Percentiles rank a stretch among this genome's conserved stretches.
Conservation (phyloP, 1,140 invertebrate genomes). For the Drosophila lacteicornis region DNA sequence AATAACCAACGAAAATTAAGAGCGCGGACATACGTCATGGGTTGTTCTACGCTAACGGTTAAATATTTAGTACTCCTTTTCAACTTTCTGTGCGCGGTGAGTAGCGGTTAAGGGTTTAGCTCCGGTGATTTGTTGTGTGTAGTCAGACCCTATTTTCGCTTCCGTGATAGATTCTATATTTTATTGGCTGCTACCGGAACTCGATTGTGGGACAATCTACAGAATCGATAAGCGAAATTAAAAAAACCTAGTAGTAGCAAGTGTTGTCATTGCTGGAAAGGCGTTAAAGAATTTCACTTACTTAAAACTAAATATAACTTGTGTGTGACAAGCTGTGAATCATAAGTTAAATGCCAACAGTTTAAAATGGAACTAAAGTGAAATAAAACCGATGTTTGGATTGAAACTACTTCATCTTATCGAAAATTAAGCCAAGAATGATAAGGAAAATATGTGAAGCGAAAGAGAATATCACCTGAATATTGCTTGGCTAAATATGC, state of each 20-base stretch:
- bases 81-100: conserved; percentile 67
- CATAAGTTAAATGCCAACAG: too few species aligned
- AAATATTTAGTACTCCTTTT: conserved; percentile 70
- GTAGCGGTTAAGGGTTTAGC: conserved; percentile 22
- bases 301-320: too few species aligned
- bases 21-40: conserved; percentile 44
- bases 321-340: too few species aligned
- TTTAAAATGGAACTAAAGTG: too few species aligned
- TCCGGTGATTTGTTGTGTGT: background rate
- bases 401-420: background rate
- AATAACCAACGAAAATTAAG: background rate
- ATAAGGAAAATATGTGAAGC: background rate
- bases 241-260: background rate
- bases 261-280: too few species aligned
- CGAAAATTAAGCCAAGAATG: background rate
- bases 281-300: too few species aligned
- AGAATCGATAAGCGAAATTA: background rate
- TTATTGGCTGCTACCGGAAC: background rate
- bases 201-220: background rate
- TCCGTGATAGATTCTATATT: background rate
- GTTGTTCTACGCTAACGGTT: conserved; percentile 66
- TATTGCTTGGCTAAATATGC: background rate
- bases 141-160: conserved; percentile 4
- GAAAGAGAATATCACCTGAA: too few species aligned
- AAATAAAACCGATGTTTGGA: too few species aligned